phyloP scores from a whole-genome alignment of 2,113 vertebrate genomes.

The Seriola quinqueradiata region DNA sequence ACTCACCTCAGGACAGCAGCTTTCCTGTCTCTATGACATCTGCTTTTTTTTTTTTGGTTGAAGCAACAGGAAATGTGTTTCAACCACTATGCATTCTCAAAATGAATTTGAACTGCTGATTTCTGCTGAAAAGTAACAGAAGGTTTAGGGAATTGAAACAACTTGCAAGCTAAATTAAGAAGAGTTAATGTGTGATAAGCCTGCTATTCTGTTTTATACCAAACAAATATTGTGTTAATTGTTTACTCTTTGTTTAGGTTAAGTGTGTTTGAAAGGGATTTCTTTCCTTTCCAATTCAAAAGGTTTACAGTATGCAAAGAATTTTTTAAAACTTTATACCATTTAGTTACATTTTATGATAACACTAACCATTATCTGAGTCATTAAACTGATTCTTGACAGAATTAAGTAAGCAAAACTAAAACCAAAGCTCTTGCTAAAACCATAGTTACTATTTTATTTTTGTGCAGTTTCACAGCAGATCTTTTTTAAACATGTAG shows the following conservation, averaged over 20 bases:
- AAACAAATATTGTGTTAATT: neutral
- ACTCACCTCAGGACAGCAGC: slow-evolving; percentile 40
- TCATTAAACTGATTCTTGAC: neutral
- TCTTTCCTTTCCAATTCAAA: neutral
- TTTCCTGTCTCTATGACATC: slow-evolving; percentile 51
- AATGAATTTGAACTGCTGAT: slow-evolving; percentile 8
- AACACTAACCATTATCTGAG: neutral
- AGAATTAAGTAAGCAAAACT: neutral
- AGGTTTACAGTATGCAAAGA: neutral
- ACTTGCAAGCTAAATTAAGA: neutral
- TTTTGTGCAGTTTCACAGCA: neutral
- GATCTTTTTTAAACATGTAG: neutral
- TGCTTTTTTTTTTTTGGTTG: slow-evolving; percentile 21
- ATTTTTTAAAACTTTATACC: neutral
- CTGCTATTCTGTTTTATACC: neutral
- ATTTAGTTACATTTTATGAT: neutral
- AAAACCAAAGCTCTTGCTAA: neutral
- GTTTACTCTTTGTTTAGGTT: neutral
- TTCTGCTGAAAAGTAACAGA: slow-evolving; percentile 12
- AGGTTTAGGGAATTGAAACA: slow-evolving; percentile 38
- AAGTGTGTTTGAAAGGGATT: neutral
- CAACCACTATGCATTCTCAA: slow-evolving; percentile 31
- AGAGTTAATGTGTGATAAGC: neutral
- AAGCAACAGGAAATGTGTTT: slow-evolving; percentile 66
- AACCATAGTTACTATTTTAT: neutral